Evolutionary conservation across 2,113 vertebrate genomes (phyloP).

Genomic region (Oophaga pumilio): DNA sequence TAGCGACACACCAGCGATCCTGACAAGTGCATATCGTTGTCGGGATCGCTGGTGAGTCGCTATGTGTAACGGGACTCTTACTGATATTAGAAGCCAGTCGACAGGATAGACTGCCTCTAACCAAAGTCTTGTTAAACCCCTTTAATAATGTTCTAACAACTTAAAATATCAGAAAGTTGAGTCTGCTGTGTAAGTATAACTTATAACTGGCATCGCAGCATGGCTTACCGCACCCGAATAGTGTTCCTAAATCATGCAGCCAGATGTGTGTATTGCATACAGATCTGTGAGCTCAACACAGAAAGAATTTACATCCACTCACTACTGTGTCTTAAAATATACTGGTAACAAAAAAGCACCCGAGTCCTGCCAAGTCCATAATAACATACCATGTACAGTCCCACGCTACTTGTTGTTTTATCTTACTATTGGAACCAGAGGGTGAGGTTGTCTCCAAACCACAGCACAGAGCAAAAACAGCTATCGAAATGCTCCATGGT

Average conservation of each 20-base stretch:
- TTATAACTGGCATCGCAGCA: not conserved
- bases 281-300: not conserved
- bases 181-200: not conserved
- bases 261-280: not conserved
- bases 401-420: conserved; percentile 31
- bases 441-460: conserved; percentile 23
- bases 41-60: no score
- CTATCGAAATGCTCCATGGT: not conserved
- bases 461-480: not conserved
- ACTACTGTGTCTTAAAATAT: conserved; percentile 13
- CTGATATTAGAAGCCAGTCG: no score
- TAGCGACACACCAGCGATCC: no score
- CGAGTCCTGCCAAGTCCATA: conserved; percentile 9
- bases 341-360: not conserved
- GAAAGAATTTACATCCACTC: not conserved
- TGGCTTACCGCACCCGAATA: no score
- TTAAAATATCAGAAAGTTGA: not conserved
- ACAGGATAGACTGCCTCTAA: no score
- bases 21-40: no score
- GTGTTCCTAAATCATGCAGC: not conserved
- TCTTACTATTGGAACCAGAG: conserved; percentile 23
- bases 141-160: not conserved
- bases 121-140: no score
- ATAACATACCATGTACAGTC: conserved; percentile 11
- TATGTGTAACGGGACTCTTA: no score